phyloP scores from a whole-genome alignment of 2,797 vertebrate genomes.

The Hoplostethus mediterraneus region DNA sequence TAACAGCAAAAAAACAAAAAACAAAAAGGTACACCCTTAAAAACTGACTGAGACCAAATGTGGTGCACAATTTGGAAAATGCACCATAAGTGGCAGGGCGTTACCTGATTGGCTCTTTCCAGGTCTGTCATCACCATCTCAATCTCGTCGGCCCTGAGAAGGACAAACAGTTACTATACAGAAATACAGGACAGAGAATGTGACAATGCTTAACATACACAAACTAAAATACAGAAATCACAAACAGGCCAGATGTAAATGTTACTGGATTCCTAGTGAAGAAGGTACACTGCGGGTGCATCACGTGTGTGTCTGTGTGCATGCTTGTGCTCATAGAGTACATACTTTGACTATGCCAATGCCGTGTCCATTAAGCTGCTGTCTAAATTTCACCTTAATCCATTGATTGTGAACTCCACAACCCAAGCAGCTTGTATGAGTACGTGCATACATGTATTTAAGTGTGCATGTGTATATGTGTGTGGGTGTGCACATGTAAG shows the following conservation, averaged over 20 bases:
- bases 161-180: slow-evolving; percentile 52
- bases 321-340: slow-evolving; percentile 42
- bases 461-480: slow-evolving; percentile 59
- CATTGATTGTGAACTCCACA: slow-evolving; percentile 80
- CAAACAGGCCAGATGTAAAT: slow-evolving; percentile 33
- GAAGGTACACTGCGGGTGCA: slow-evolving; percentile 27
- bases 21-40: neutral
- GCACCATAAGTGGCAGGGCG: slow-evolving; percentile 14
- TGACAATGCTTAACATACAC: slow-evolving; percentile 10
- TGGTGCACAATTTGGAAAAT: neutral
- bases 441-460: slow-evolving; percentile 77
- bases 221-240: slow-evolving; percentile 14
- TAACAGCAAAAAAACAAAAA: neutral
- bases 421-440: slow-evolving; percentile 80
- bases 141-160: slow-evolving; percentile 94
- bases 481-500: slow-evolving; percentile 79
- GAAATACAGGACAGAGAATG: slow-evolving; percentile 24
- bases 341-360: slow-evolving; percentile 49
- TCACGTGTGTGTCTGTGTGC: neutral
- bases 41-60: neutral
- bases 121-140: slow-evolving; percentile 99
- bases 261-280: slow-evolving; percentile 30
- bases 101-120: slow-evolving; percentile 99
- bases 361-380: slow-evolving; percentile 75
- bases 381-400: slow-evolving; percentile 86